A percentile compares a stretch with the other conserved stretches of the same genome.
These are phyloP conservation scores for Galleria mellonella DNA, from an alignment of 1,140 invertebrate species.

Conservation along the genomic window DNA sequence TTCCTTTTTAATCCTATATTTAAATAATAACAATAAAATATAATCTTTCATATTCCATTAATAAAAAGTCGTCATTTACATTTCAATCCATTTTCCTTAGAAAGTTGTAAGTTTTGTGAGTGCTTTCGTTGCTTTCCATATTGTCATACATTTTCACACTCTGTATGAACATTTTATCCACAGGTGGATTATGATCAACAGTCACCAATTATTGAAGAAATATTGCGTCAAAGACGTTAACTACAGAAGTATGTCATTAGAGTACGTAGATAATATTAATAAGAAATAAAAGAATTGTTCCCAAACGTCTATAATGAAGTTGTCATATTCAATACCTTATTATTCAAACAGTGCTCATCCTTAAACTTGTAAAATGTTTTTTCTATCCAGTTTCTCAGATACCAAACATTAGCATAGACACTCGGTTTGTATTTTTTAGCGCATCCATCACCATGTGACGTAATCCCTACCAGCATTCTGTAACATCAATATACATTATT, in stretches of 20 bases:
- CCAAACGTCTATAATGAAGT: not conserved
- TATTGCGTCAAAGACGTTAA: slow-evolving; percentile 14
- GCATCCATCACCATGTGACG: slow-evolving; percentile 54
- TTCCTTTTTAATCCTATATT: too few relatives aligned
- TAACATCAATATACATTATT: slow-evolving; percentile 4
- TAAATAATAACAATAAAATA: too few relatives aligned
- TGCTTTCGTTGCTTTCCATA: too few relatives aligned
- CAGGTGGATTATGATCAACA: slow-evolving; percentile 44
- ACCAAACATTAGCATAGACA: slow-evolving; percentile 42
- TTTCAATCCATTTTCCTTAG: too few relatives aligned
- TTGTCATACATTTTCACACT: too few relatives aligned
- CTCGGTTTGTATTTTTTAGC: slow-evolving; percentile 43
- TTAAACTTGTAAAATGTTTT: slow-evolving; percentile 18
- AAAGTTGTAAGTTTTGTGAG: too few relatives aligned
- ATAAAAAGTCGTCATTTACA: too few relatives aligned
- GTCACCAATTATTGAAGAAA: slow-evolving; percentile 22
- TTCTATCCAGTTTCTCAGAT: slow-evolving; percentile 36
- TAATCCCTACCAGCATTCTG: slow-evolving; percentile 43
- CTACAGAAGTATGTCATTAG: not conserved
- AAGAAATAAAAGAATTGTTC: not conserved
- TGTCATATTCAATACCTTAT: not conserved
- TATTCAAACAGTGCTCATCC: slow-evolving; percentile 2
- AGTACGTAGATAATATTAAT: not conserved
- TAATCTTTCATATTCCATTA: too few relatives aligned
- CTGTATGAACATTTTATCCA: not conserved